phyloP scores from a whole-genome alignment of 2,888 invertebrate genomes.

The Agrochola lychnidis region DNA sequence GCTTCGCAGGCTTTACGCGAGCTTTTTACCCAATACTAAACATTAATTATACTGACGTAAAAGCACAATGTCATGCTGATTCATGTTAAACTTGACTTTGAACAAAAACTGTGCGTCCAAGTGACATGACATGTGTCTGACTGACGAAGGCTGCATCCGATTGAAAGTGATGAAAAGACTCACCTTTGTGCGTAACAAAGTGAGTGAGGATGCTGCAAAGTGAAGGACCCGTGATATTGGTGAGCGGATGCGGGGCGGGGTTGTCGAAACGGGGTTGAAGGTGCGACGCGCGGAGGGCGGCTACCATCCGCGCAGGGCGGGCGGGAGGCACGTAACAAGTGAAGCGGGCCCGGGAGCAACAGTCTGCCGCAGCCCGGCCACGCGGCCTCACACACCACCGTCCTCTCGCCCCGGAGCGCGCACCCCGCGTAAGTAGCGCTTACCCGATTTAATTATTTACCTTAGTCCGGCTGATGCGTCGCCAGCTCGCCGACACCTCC shows the following conservation, averaged over 20 bases:
- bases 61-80: conserved; percentile 36
- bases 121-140: conserved; percentile 50
- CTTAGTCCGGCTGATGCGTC: conserved; percentile 66
- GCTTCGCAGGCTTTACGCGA: conserved; percentile 22
- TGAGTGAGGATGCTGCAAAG: conserved; percentile 85
- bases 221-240: conserved; percentile 86
- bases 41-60: conserved; percentile 39
- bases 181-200: conserved; percentile 74
- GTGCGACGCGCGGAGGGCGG: conserved; percentile 73
- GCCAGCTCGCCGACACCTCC: conserved; percentile 38
- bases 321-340: conserved; percentile 89
- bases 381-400: conserved; percentile 85
- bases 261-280: conserved; percentile 75
- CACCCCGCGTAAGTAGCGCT: conserved; percentile 85
- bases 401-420: conserved; percentile 79
- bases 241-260: conserved; percentile 84
- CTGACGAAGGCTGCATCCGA: conserved; percentile 61
- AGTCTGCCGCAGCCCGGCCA: conserved; percentile 90
- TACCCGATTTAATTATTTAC: conserved; percentile 78
- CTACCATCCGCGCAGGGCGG: conserved; percentile 80
- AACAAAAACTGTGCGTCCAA: conserved; percentile 29
- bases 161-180: conserved; percentile 61
- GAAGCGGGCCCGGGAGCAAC: conserved; percentile 90
- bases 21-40: conserved; percentile 27
- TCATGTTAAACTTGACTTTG: conserved; percentile 32